Conservation (phyloP, 2,797 vertebrate genomes). For the Eupleurogrammus muticus region DNA sequence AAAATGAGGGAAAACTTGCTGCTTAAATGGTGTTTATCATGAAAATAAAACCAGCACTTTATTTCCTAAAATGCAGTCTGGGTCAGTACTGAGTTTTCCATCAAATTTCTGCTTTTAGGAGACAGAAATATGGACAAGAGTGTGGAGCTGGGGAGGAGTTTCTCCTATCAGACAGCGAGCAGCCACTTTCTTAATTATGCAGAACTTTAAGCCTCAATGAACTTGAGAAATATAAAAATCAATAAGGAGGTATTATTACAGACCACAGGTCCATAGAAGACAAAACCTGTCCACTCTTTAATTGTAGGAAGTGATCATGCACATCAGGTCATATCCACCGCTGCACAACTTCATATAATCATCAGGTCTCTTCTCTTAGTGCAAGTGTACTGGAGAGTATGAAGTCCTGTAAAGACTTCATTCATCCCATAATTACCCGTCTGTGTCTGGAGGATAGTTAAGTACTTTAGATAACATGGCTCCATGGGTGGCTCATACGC, state of each 20-base stretch:
- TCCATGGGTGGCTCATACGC: conserved; percentile 11
- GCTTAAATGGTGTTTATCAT: too few relatives aligned
- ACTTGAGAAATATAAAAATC: too few relatives aligned
- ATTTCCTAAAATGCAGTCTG: too few relatives aligned
- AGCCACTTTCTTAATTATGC: too few relatives aligned
- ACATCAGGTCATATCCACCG: conserved; percentile 55
- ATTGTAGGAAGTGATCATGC: conserved; percentile 63
- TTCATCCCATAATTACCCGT: conserved; percentile 52
- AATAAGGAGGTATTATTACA: neutral
- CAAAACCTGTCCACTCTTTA: conserved; percentile 61
- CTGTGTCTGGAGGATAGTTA: conserved; percentile 42
- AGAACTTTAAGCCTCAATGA: too few relatives aligned
- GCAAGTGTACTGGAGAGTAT: neutral
- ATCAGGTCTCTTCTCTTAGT: conserved; percentile 21
- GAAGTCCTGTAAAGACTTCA: conserved; percentile 25
- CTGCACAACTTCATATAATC: conserved; percentile 57
- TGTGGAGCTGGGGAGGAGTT: too few relatives aligned
- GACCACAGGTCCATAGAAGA: conserved; percentile 67
- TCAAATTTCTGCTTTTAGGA: too few relatives aligned
- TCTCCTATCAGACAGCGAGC: too few relatives aligned
- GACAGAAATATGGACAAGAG: too few relatives aligned
- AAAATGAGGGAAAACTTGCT: too few relatives aligned
- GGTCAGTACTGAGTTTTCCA: too few relatives aligned
- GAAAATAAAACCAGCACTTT: too few relatives aligned
- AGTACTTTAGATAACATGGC: conserved; percentile 43